Conservation (phyloP, 2,888 invertebrate species). For the Melanargia galathea region DNA sequence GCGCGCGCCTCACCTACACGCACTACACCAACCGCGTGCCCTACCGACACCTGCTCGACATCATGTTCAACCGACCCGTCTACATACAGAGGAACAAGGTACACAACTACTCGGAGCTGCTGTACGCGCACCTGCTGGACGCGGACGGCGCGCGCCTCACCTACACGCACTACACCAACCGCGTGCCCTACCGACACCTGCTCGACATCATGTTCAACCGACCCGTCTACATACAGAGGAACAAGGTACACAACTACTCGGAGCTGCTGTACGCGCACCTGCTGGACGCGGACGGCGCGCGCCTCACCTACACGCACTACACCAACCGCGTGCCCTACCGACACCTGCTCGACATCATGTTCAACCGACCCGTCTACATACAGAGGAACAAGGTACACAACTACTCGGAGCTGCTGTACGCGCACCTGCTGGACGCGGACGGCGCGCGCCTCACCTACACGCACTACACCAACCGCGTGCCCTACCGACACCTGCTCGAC, state of each 20-base stretch:
- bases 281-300: no score
- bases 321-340: constrained; percentile 88
- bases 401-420: no score
- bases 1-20: constrained; percentile 90
- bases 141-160: constrained; percentile 85
- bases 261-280: no score
- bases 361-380: constrained; percentile 79
- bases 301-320: constrained; percentile 88
- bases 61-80: constrained; percentile 90
- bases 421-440: no score
- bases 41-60: constrained; percentile 88
- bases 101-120: no score
- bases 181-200: constrained; percentile 86
- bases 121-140: no score
- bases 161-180: constrained; percentile 90
- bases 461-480: constrained; percentile 89
- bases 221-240: constrained; percentile 72
- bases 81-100: no score
- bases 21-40: constrained; percentile 90
- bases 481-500: constrained; percentile 87
- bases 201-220: constrained; percentile 91
- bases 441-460: constrained; percentile 83
- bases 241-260: no score
- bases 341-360: constrained; percentile 89
- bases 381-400: not conserved